phyloP scores from a whole-genome alignment of 2,888 invertebrate species.

The Erebia ligea region DNA sequence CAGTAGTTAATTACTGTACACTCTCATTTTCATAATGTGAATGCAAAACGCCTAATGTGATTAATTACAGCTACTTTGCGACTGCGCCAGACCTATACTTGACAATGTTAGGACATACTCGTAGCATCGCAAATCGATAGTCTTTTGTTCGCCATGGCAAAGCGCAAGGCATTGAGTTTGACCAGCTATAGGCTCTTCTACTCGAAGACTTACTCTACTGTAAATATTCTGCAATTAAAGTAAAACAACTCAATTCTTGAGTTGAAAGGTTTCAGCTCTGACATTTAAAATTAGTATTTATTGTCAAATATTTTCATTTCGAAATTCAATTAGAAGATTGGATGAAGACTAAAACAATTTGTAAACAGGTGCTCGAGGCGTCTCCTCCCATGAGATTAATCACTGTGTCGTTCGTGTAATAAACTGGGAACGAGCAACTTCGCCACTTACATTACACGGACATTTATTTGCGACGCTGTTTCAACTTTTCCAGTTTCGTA shows the following conservation, averaged over 20 bases:
- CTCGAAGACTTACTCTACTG: too few relatives aligned
- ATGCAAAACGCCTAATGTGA: background rate
- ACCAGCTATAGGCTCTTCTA: too few relatives aligned
- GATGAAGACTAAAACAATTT: constrained; percentile 52
- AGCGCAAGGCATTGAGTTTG: background rate
- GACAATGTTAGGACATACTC: background rate
- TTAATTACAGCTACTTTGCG: background rate
- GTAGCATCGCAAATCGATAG: background rate
- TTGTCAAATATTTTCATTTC: constrained; percentile 22
- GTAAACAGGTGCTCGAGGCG: constrained; percentile 55
- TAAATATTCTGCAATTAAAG: too few relatives aligned
- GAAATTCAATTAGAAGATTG: constrained; percentile 42
- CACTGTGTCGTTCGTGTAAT: constrained; percentile 65
- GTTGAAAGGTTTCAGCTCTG: constrained; percentile 35
- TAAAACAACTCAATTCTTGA: background rate
- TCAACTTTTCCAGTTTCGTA: constrained; percentile 70
- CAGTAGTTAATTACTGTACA: too few relatives aligned
- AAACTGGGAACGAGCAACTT: constrained; percentile 76
- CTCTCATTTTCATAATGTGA: background rate
- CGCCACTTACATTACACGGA: constrained; percentile 78
- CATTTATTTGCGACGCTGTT: constrained; percentile 76
- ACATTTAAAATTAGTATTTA: constrained; percentile 30
- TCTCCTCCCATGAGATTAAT: constrained; percentile 68
- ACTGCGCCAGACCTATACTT: background rate
- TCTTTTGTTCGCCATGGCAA: background rate